Evolutionary conservation across 2,113 vertebrate species (phyloP).

Genomic region (Progne subis): DNA sequence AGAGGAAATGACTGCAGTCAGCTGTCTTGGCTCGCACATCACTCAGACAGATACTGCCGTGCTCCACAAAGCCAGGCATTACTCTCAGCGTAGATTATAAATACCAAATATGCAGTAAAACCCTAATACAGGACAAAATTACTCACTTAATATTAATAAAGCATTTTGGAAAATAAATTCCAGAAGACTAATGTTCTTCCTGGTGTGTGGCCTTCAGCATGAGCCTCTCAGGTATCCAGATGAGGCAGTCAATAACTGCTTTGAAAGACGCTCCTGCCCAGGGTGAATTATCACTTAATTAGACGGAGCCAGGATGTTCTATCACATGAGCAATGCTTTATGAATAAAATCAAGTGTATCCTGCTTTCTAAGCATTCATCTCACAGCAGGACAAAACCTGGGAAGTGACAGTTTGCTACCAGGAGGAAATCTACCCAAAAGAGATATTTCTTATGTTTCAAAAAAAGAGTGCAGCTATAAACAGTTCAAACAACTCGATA

Average conservation of each 20-base stretch:
- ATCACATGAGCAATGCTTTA: constrained; percentile 4
- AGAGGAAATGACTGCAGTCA: not conserved
- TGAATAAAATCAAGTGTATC: constrained; percentile 26
- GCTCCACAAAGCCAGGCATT: not conserved
- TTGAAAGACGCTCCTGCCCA: not conserved
- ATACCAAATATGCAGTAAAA: not conserved
- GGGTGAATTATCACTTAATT: constrained; percentile 46
- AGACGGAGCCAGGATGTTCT: not conserved
- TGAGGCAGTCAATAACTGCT: not conserved
- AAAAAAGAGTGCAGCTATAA: not conserved
- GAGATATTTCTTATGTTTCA: not conserved
- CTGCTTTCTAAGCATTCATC: constrained; percentile 33
- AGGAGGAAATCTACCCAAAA: not conserved
- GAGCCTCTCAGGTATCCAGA: not conserved
- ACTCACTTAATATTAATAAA: not conserved
- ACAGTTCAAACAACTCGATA: constrained; percentile 1
- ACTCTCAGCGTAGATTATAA: not conserved
- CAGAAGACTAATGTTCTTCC: not conserved
- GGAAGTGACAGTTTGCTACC: constrained; percentile 25
- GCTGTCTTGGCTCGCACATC: not conserved
- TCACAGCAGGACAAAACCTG: not conserved
- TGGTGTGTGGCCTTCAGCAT: not conserved
- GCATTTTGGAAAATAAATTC: not conserved
- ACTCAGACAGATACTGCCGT: not conserved
- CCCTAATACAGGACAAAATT: not conserved